phyloP scores from a whole-genome alignment of 2,888 invertebrate species.

The Coenonympha arcania region DNA sequence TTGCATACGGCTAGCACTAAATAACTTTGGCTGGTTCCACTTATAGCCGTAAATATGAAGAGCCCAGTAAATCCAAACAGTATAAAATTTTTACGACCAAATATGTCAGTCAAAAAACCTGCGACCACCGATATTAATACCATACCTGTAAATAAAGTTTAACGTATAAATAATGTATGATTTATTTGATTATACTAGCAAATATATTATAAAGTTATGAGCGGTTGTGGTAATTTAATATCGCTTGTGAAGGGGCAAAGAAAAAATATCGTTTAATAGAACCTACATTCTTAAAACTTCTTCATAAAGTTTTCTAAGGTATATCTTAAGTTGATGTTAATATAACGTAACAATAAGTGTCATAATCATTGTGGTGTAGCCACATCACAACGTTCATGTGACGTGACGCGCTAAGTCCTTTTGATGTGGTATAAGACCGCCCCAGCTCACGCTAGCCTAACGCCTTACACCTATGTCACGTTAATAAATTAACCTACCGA shows the following conservation, averaged over 20 bases:
- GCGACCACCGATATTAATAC: constrained; percentile 42
- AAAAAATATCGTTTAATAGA: no score
- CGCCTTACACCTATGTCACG: not conserved
- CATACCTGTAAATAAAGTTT: constrained; percentile 55
- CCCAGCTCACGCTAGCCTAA: not conserved
- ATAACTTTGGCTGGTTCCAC: constrained; percentile 48
- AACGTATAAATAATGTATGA: no score
- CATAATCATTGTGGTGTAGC: not conserved
- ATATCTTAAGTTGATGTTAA: no score
- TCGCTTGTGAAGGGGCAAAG: no score
- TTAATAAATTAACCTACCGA: constrained; percentile 1
- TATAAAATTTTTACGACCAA: constrained; percentile 51
- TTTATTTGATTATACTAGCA: no score
- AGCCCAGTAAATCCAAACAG: constrained; percentile 43
- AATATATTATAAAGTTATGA: no score
- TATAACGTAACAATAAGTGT: not conserved
- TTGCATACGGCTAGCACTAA: constrained; percentile 43
- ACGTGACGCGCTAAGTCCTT: not conserved
- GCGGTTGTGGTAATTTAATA: no score
- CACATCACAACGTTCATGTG: not conserved
- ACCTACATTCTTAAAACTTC: no score
- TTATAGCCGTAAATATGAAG: constrained; percentile 42
- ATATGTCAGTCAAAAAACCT: constrained; percentile 53
- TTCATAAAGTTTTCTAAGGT: no score
- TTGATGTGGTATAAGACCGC: constrained; percentile 3